phyloP scores from a whole-genome alignment of 2,797 vertebrate species.

The Anisognathus igniventris region DNA sequence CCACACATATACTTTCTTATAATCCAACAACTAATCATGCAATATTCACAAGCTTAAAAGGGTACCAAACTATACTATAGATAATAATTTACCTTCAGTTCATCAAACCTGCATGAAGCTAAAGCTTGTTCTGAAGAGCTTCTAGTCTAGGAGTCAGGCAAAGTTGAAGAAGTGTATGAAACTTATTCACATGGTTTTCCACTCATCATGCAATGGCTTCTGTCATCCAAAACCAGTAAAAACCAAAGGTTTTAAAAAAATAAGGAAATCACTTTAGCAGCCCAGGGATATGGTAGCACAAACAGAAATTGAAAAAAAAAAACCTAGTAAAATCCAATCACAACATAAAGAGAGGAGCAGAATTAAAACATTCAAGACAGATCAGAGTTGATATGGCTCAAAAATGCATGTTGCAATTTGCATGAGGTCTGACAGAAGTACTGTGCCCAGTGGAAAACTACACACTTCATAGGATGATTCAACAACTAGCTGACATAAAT shows the following conservation, averaged over 20 bases:
- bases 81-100: neutral
- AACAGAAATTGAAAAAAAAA: neutral
- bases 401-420: neutral
- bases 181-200: neutral
- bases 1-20: neutral
- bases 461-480: neutral
- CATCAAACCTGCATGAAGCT: neutral
- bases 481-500: neutral
- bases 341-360: neutral
- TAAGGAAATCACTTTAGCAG: neutral
- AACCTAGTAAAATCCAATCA: neutral
- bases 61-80: neutral
- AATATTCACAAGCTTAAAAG: neutral
- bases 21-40: neutral
- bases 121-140: neutral
- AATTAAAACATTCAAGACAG: neutral
- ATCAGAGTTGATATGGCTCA: neutral
- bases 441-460: neutral
- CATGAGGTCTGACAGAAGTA: neutral
- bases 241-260: neutral
- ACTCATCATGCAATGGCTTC: neutral
- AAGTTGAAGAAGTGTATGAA: neutral
- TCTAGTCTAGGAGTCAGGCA: neutral
- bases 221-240: neutral
- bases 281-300: neutral